Base-by-base conservation (phyloP, 1,140 invertebrate species). In the Drosophila watanabei region DNA sequence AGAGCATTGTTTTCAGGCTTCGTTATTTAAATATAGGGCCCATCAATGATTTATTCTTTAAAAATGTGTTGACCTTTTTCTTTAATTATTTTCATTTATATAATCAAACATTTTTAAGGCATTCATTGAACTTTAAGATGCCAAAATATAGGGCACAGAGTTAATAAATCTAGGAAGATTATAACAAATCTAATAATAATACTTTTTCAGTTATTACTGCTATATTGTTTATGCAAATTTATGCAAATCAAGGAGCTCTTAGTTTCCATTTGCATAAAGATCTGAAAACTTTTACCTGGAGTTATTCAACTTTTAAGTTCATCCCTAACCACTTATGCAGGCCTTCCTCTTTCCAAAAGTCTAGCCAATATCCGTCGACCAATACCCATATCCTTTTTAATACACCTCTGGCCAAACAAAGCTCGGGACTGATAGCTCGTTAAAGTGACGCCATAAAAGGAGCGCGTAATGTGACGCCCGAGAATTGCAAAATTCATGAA, bases 351-450 rank as follows among this genome's bases (percentile, higher is more conserved):
- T 13, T 18, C 10, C 46, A n/a, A 57, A 56, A 57, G 43, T 57
- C 41, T 51, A 62, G 58, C 49, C 51, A 75, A 75, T 75, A 96
- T 94, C 95, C 97, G 60, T 89, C 98, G 85, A 94, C 95, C 93
- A 95, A 96, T 95, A 96, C 95, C 94, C 96, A 95, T 94, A 94
- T 54, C 60, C 71, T 37, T 51, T 37, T 71, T 73, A 60, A 73
- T 73, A 73, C 33, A 52, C 71, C 71, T 58, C 57, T 59, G 66
- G 66, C 75, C 76, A 79, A 77, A 79, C 52, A 71, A 71, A 49
- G 77, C 75, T 51, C 49, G 16, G 57, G 62, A 80, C 71, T 80
- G 77, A 80, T 80, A 80, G 77, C 77, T 80, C 77, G 79, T 80
- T 80, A 80, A 80, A 80, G 78, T 68, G 77, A 69, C 70, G 78